Percentiles rank a stretch among this genome's conserved stretches.
Conservation (phyloP, 2,113 vertebrate genomes). For the Oncorhynchus kisutch region DNA sequence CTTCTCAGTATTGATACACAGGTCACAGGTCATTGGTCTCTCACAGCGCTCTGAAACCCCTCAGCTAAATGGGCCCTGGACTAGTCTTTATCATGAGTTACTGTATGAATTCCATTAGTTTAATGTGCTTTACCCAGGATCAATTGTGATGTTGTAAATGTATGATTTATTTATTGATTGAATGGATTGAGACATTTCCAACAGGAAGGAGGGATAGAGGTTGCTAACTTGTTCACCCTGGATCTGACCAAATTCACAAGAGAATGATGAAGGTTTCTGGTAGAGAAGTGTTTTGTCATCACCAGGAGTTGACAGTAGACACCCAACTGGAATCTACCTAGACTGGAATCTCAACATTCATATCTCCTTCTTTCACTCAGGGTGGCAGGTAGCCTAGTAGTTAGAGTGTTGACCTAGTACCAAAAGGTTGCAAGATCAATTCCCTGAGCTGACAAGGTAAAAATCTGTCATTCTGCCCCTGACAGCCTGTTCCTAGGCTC, state of each 20-base stretch:
- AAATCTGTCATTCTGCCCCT: too few species aligned
- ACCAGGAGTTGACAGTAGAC: not conserved
- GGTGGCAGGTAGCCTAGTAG: too few species aligned
- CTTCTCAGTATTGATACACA: conserved; percentile 10
- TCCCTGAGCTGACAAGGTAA: too few species aligned
- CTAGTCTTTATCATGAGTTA: not conserved
- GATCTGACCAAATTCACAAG: not conserved
- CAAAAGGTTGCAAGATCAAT: too few species aligned
- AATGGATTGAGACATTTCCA: conserved; percentile 23
- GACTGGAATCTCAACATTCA: too few species aligned
- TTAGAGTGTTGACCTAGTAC: too few species aligned
- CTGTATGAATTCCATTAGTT: conserved; percentile 36
- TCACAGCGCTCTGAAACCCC: too few species aligned
- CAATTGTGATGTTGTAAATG: conserved; percentile 7
- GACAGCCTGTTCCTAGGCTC: too few species aligned
- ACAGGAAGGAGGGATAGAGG: not conserved
- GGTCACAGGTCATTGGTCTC: conserved; percentile 31
- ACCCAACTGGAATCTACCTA: too few species aligned
- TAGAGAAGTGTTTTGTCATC: not conserved
- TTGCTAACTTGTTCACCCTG: conserved; percentile 9
- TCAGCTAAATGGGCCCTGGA: too few species aligned
- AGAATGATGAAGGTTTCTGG: not conserved
- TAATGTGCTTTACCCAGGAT: conserved; percentile 31
- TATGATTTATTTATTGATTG: conserved; percentile 16
- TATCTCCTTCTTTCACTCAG: too few species aligned